phyloP scores from a whole-genome alignment of 2,888 invertebrate species.

The Hypercompe scribonia region DNA sequence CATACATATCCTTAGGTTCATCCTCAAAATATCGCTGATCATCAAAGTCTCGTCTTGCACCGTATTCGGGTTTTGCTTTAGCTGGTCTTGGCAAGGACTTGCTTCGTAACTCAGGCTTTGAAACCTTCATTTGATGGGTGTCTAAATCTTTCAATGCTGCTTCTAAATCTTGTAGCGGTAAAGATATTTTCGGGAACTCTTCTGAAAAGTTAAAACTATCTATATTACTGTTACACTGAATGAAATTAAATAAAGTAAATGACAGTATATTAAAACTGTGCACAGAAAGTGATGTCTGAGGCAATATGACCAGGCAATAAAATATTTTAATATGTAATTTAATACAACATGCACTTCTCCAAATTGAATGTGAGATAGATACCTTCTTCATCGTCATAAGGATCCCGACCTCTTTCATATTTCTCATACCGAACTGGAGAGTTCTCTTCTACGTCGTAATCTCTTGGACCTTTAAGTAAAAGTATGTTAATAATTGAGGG shows the following conservation, averaged over 20 bases:
- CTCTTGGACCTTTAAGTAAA: conserved; percentile 46
- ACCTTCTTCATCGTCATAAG: conserved; percentile 70
- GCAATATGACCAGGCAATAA: too few species aligned
- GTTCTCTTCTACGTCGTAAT: conserved; percentile 64
- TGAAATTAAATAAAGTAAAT: too few species aligned
- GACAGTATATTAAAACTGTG: too few species aligned
- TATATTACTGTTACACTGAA: background rate
- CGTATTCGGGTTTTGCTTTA: conserved; percentile 69
- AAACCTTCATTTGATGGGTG: conserved; percentile 70
- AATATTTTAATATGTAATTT: too few species aligned
- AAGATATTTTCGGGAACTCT: conserved; percentile 79
- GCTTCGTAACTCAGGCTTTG: conserved; percentile 69
- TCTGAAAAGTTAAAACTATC: conserved; percentile 56
- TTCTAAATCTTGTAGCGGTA: conserved; percentile 79
- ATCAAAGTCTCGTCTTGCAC: conserved; percentile 70
- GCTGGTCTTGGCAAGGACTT: conserved; percentile 78
- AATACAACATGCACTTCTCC: too few species aligned
- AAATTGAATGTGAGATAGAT: conserved; percentile 12
- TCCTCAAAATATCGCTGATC: conserved; percentile 69
- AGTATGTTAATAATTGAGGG: background rate
- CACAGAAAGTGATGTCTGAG: too few species aligned
- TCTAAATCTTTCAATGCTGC: conserved; percentile 78
- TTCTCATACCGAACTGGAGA: conserved; percentile 65
- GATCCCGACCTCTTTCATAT: conserved; percentile 52
- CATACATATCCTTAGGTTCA: conserved; percentile 74